Evolutionary conservation across 2,888 invertebrate species (phyloP).

Genomic region (Cheilosia urbana): DNA sequence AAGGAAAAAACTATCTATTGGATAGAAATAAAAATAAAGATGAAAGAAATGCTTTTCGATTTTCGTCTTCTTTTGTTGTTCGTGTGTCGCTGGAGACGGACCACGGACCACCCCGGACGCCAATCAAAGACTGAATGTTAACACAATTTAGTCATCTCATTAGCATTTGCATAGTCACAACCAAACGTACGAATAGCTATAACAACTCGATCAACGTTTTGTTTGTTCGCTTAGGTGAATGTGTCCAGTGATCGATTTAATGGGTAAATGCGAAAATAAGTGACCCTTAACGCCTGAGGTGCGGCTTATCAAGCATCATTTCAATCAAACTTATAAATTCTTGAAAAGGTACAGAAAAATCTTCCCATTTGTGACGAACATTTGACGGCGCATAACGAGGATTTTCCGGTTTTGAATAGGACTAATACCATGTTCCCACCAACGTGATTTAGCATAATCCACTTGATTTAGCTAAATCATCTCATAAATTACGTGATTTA

Average conservation of each 20-base stretch:
- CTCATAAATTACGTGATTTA: too few species aligned
- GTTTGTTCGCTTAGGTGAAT: constrained; percentile 40
- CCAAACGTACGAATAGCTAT: constrained; percentile 49
- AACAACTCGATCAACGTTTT: constrained; percentile 55
- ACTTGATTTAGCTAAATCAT: too few species aligned
- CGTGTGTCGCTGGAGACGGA: neutral
- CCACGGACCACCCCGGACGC: constrained; percentile 56
- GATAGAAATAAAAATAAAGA: constrained; percentile 50
- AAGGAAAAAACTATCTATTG: constrained; percentile 54
- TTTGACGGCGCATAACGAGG: too few species aligned
- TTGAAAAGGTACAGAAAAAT: too few species aligned
- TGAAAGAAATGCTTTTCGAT: constrained; percentile 20
- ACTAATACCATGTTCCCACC: too few species aligned
- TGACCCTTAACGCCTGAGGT: too few species aligned
- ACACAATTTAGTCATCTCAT: constrained; percentile 69
- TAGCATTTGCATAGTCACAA: constrained; percentile 61
- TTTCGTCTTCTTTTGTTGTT: constrained; percentile 3
- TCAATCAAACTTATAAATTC: too few species aligned
- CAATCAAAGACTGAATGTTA: constrained; percentile 52
- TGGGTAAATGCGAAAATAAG: constrained; percentile 49
- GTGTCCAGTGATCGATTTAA: constrained; percentile 13
- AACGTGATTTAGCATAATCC: too few species aligned
- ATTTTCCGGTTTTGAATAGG: too few species aligned
- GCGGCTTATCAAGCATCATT: too few species aligned
- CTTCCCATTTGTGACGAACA: too few species aligned